Evolutionary conservation across 2,113 vertebrate genomes (phyloP), one percentile per base, ranked within the genome.

Genomic region (Girardinichthys multiradiatus): DNA sequence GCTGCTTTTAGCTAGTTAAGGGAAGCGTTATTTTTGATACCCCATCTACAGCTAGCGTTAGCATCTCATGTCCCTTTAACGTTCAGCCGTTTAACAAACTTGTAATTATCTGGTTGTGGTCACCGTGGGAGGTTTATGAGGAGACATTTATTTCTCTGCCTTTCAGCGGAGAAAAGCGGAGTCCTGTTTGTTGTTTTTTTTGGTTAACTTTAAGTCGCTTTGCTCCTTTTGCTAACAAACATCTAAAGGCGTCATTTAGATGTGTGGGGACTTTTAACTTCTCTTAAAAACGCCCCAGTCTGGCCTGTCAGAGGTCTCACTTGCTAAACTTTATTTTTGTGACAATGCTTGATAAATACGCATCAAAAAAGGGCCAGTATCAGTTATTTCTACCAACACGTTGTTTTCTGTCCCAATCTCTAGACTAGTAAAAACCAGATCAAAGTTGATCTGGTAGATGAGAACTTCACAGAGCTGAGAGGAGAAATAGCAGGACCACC

Each of bases 401-500:
- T 14, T 30, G 1, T 3, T 24, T 14, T 4, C 59, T 95, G 91
- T 93, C 89, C 91, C 86, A 93, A 90, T 91, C 1, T 24, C 57
- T 91, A 99, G 98, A 99, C 97, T 66, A 99, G 97, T 96, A 99
- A 98, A 96, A 99, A 98, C 95, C 98, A 99, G 94, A 99, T 99
- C 83, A 99, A 98, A 95, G 98, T 99, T 92, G 98, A 99, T 91
- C 94, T 99, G 93, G 97, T 99, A 94, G 97, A 98, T 93, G 98
- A 99, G 83, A 99, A 99, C 94, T 99, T 99, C 94, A 99, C 98
- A 93, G 98, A 99, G 94, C 95, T 99, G 92, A 96, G 96, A 91
- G 98, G 98, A 80, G 98, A 99, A 95, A 99, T 99, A 87, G 98
- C 98, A 87, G 98, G 98, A 93, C 97, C 98, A 86, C 98, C 98